Evolutionary conservation across 2,888 invertebrate species (phyloP).

Genomic region (Xestia xanthographa): DNA sequence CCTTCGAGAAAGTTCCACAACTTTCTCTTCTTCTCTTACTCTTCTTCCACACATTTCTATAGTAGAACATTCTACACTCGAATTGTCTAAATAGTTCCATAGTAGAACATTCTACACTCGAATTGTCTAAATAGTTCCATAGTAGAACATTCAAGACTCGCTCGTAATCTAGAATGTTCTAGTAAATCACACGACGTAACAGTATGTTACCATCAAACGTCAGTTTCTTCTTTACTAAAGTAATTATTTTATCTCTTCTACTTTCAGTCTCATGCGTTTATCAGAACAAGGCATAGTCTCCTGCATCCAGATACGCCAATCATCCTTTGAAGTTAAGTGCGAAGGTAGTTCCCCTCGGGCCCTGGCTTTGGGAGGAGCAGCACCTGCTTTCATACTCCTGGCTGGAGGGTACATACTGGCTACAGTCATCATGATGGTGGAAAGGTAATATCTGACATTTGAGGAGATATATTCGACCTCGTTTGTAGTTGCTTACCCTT

Average conservation of each 20-base stretch:
- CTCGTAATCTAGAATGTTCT: too few relatives aligned
- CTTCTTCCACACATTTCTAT: too few relatives aligned
- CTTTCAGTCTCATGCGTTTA: conserved; percentile 77
- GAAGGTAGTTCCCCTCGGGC: conserved; percentile 82
- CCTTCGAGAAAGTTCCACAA: too few relatives aligned
- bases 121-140: too few relatives aligned
- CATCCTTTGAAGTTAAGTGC: conserved; percentile 71
- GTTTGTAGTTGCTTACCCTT: background rate
- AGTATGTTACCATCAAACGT: too few relatives aligned
- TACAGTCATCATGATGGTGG: conserved; percentile 75
- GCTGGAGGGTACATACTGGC: conserved; percentile 76
- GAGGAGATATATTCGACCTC: background rate
- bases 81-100: too few relatives aligned
- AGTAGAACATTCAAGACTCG: too few relatives aligned
- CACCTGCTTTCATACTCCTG: conserved; percentile 84
- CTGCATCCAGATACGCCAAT: conserved; percentile 73
- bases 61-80: too few relatives aligned
- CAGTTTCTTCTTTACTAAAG: background rate
- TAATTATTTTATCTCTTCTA: background rate
- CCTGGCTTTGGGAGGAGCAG: conserved; percentile 83
- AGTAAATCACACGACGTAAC: too few relatives aligned
- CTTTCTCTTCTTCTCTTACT: too few relatives aligned
- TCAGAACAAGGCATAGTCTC: conserved; percentile 80
- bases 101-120: too few relatives aligned
- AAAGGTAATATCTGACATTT: conserved; percentile 72